These are phyloP conservation scores for Lucilia cuprina DNA, from an alignment of 1,140 invertebrate species.

Conservation along the genomic window DNA sequence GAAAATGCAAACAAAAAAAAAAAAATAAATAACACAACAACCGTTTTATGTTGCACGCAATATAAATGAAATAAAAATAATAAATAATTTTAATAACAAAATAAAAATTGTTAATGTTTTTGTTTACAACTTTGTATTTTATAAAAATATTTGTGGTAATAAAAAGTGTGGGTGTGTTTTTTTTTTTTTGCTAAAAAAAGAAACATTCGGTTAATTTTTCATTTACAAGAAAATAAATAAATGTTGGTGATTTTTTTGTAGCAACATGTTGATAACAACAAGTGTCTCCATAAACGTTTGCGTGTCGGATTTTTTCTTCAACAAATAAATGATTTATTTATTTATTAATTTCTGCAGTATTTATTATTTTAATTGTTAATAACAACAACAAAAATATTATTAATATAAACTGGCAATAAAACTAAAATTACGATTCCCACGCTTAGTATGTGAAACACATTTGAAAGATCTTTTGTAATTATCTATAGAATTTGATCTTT, in stretches of 20 bases:
- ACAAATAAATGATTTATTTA: neutral
- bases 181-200: neutral
- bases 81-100: neutral
- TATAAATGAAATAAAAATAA: neutral
- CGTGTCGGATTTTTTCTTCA: neutral
- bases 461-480: neutral
- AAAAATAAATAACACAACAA: neutral
- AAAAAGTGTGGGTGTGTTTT: neutral
- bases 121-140: neutral
- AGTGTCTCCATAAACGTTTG: neutral
- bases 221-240: neutral
- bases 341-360: too few relatives aligned
- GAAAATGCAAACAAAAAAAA: neutral
- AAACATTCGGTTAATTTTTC: neutral
- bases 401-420: neutral
- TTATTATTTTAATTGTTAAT: neutral
- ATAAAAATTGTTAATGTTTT: neutral
- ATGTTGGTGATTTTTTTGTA: neutral
- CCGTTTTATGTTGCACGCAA: neutral
- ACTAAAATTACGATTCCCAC: neutral
- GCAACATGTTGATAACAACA: constrained; percentile 17
- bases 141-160: neutral
- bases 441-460: neutral
- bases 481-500: neutral
- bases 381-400: neutral